phyloP scores from a whole-genome alignment of 2,113 vertebrate species.

The Petromus typicus region DNA sequence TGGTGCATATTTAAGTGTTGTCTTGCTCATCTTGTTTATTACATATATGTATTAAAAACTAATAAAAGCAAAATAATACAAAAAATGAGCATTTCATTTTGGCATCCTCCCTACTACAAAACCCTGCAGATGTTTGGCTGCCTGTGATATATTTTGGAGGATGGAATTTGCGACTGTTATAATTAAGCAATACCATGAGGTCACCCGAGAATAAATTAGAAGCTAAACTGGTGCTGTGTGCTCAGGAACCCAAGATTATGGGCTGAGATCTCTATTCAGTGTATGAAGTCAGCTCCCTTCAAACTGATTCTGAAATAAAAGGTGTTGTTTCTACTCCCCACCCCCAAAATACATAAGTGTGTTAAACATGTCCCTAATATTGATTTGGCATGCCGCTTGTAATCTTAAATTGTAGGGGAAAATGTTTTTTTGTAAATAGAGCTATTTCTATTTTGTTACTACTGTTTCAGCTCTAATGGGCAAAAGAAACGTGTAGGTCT shows the following conservation, averaged over 20 bases:
- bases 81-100: slow-evolving; percentile 85
- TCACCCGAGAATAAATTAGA: slow-evolving; percentile 91
- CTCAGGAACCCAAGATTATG: slow-evolving; percentile 86
- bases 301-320: slow-evolving; percentile 83
- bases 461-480: slow-evolving; percentile 84
- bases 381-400: slow-evolving; percentile 83
- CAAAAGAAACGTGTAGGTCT: slow-evolving; percentile 84
- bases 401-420: slow-evolving; percentile 82
- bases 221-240: slow-evolving; percentile 88
- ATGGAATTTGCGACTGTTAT: slow-evolving; percentile 88
- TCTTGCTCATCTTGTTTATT: slow-evolving; percentile 80
- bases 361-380: slow-evolving; percentile 84
- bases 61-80: slow-evolving; percentile 86
- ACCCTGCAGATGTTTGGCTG: slow-evolving; percentile 89
- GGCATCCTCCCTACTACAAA: slow-evolving; percentile 83
- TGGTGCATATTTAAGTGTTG: slow-evolving; percentile 79
- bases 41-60: slow-evolving; percentile 80
- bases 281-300: slow-evolving; percentile 81
- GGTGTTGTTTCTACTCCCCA: slow-evolving; percentile 83
- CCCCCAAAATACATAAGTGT: slow-evolving; percentile 78
- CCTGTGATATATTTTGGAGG: slow-evolving; percentile 87
- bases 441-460: slow-evolving; percentile 83
- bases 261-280: slow-evolving; percentile 88
- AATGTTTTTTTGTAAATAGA: slow-evolving; percentile 81
- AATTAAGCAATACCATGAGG: slow-evolving; percentile 90